Conservation (phyloP, 2,797 vertebrate genomes). For the Agapornis canus region DNA sequence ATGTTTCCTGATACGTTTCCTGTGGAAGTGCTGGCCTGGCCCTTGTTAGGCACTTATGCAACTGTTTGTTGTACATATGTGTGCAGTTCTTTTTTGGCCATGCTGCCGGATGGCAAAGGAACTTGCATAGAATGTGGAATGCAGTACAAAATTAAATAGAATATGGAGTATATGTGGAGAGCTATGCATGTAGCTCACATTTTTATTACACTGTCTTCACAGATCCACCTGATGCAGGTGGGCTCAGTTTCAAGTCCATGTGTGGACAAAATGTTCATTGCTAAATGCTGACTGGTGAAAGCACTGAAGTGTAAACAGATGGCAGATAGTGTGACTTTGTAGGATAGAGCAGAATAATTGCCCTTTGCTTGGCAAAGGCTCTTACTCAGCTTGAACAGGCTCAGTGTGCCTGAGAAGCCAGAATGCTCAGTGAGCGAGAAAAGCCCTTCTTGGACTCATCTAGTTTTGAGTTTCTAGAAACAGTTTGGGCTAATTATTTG, state of each 20-base stretch:
- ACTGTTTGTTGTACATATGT: not conserved
- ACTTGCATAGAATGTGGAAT: not conserved
- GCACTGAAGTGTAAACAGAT: not conserved
- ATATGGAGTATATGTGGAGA: not conserved
- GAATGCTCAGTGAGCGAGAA: not conserved
- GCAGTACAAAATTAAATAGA: not conserved
- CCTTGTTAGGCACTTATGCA: not conserved
- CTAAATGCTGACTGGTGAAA: not conserved
- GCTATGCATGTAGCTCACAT: fast-evolving
- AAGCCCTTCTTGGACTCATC: not conserved
- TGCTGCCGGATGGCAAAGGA: not conserved
- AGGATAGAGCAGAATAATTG: not conserved
- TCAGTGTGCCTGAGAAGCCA: not conserved
- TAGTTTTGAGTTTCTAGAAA: not conserved
- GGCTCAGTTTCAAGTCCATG: not conserved
- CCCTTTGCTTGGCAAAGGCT: not conserved
- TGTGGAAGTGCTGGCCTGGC: not conserved
- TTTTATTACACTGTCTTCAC: not conserved
- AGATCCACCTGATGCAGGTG: too few relatives aligned
- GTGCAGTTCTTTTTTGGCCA: fast-evolving
- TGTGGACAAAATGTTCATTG: not conserved
- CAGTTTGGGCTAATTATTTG: not conserved
- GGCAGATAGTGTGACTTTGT: not conserved
- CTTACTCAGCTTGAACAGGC: not conserved
- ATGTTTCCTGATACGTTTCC: not conserved